Evolutionary conservation across 1,140 invertebrate genomes (phyloP), one percentile per base, ranked within the genome.

Genomic region (Magallana gigas): DNA sequence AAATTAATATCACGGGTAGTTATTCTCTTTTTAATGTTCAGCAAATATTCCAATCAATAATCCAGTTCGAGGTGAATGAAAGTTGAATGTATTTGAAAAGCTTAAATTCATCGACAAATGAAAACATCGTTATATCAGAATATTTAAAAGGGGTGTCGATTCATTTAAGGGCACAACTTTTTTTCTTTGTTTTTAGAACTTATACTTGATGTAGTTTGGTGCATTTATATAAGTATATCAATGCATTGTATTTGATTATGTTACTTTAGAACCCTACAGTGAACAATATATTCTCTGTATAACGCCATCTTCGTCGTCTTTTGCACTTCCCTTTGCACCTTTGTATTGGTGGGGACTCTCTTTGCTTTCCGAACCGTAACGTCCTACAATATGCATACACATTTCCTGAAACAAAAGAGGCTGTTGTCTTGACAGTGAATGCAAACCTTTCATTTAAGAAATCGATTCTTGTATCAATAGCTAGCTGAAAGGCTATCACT

Each of bases 61-160:
- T 23, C 60, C 64, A 23, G 12, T 76, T 76, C 68, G 68, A 76
- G 68, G 23, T 76, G 23, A 76, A 76, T 18, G 23, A 36, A 18
- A 76, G 23, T 76, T 76, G 23, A 71, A 71, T 71, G 29, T 71
- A 71, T 71, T 71, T 23, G 18, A 76, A 76, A 29, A 48, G 5
- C 36, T 76, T 76, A 8, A 76, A 76, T 76, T 12, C 23, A 76
- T 29, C 12, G 36, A 29, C 14, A 29, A 12, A 29, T 11, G 68
- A 76, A 76, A 76, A 48, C 36, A 36, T 36, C 23, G 7, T 36
- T 62, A 48, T 48, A 48, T 48, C 36, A 48, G 36, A 48, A 48
- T 48, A 4, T 48, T 4, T 48, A 4, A 48, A 48, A 2, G 36
- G 36, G 36, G 2, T 48, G 36, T 48, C 36, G 36, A 48, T 48